Percentiles rank a stretch among this genome's conserved stretches.
Evolutionary conservation across 2,888 invertebrate genomes (phyloP).

Genomic region (Ischnura elegans): DNA sequence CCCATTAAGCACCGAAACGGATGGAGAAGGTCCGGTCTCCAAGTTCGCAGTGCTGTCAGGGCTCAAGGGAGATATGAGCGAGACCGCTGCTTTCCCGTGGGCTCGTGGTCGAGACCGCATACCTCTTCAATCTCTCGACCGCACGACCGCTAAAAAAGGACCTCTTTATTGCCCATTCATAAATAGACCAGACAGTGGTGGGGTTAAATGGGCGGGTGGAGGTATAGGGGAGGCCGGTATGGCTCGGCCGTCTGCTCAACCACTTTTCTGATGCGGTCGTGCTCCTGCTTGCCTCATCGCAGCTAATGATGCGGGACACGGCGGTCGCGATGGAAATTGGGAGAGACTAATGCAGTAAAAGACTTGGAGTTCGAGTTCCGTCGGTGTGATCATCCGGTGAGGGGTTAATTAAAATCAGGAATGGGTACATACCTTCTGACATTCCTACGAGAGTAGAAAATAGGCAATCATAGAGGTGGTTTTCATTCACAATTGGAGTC

Average conservation of each 20-base stretch:
- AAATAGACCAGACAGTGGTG: slow-evolving; percentile 31
- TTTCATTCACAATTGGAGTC: too few relatives aligned
- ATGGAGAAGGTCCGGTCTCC: neutral
- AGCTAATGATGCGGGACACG: too few relatives aligned
- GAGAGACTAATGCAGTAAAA: too few relatives aligned
- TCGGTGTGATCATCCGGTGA: too few relatives aligned
- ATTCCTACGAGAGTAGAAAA: too few relatives aligned
- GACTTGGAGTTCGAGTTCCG: too few relatives aligned
- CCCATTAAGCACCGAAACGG: neutral
- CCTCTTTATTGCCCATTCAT: slow-evolving; percentile 31
- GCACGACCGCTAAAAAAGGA: neutral
- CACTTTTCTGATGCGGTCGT: neutral
- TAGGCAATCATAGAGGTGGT: too few relatives aligned
- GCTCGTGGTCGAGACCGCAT: neutral
- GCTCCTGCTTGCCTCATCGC: too few relatives aligned
- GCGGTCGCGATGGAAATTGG: too few relatives aligned
- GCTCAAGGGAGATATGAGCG: neutral
- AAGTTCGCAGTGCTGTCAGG: neutral
- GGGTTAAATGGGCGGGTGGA: neutral
- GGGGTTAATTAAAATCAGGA: too few relatives aligned
- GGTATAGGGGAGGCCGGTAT: neutral
- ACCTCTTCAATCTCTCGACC: neutral
- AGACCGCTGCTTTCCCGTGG: neutral
- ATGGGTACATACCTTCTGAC: too few relatives aligned
- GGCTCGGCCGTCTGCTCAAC: neutral